Percentiles rank a stretch among this genome's conserved stretches.
These are phyloP conservation scores for Saccopteryx bilineata DNA, from an alignment of 2,113 vertebrate species.

Conservation along the genomic window DNA sequence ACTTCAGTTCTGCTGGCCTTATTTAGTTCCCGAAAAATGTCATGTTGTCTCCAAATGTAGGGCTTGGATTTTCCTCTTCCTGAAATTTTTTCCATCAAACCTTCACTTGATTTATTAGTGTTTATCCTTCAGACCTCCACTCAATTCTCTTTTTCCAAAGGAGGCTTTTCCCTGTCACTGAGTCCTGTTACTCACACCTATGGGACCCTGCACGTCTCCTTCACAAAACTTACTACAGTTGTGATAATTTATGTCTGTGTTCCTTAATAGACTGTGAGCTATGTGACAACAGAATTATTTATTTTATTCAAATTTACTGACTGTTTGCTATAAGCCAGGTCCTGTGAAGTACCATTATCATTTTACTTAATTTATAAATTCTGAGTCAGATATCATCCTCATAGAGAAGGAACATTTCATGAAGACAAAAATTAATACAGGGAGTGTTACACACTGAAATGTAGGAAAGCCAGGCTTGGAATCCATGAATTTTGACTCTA, in stretches of 20 bases:
- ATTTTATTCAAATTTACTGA: background rate
- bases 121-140: background rate
- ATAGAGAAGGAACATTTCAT: background rate
- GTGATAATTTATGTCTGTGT: background rate
- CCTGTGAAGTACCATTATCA: background rate
- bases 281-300: background rate
- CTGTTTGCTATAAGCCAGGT: background rate
- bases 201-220: background rate
- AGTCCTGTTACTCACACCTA: background rate
- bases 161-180: background rate
- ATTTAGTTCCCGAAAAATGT: background rate
- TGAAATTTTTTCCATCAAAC: background rate
- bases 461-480: background rate
- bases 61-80: background rate
- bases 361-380: background rate
- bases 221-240: background rate
- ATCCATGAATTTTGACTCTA: background rate
- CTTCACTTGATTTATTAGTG: background rate
- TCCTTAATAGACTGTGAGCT: background rate
- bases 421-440: background rate
- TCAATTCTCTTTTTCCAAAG: background rate
- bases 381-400: background rate
- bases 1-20: background rate
- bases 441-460: background rate
- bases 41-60: background rate